Percentiles rank a stretch among this genome's conserved stretches.
Conservation (phyloP, 2,888 invertebrate species). For the Eupithecia subumbrata region DNA sequence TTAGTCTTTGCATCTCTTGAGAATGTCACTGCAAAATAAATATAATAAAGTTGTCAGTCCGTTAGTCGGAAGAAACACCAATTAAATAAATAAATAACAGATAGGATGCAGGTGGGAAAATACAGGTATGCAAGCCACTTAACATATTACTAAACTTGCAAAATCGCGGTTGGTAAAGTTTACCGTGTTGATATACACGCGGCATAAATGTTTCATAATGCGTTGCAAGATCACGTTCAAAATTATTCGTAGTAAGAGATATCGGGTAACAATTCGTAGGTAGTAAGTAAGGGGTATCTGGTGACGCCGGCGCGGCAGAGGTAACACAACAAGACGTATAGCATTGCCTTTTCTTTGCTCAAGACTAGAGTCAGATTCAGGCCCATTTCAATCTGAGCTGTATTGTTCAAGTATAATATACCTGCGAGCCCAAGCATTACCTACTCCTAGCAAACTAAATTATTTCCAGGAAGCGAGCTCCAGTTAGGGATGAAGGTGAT, state of each 20-base stretch:
- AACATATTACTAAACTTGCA: background rate
- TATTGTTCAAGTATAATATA: background rate
- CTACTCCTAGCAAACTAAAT: background rate
- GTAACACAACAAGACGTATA: no score
- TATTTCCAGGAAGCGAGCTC: background rate
- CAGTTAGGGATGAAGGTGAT: background rate
- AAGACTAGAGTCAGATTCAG: background rate
- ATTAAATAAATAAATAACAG: slow-evolving; percentile 22
- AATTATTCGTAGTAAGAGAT: no score
- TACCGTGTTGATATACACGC: background rate
- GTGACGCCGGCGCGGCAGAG: no score
- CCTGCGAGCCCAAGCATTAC: background rate
- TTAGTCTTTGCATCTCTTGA: slow-evolving; percentile 71
- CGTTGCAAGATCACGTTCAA: background rate
- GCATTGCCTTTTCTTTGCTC: background rate
- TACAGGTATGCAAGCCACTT: background rate
- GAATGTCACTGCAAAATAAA: slow-evolving; percentile 78
- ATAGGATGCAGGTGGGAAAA: background rate
- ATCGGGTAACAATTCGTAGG: no score
- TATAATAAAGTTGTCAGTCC: slow-evolving; percentile 50
- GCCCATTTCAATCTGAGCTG: no score
- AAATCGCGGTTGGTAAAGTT: background rate
- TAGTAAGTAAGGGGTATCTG: no score
- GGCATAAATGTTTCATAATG: background rate
- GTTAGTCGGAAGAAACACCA: slow-evolving; percentile 42